Percentiles rank a stretch among this genome's conserved stretches.
These are phyloP conservation scores for Chrysogorgia sp. DNA, from an alignment of 92 coral and sea anemone species.

Conservation along the genomic window DNA sequence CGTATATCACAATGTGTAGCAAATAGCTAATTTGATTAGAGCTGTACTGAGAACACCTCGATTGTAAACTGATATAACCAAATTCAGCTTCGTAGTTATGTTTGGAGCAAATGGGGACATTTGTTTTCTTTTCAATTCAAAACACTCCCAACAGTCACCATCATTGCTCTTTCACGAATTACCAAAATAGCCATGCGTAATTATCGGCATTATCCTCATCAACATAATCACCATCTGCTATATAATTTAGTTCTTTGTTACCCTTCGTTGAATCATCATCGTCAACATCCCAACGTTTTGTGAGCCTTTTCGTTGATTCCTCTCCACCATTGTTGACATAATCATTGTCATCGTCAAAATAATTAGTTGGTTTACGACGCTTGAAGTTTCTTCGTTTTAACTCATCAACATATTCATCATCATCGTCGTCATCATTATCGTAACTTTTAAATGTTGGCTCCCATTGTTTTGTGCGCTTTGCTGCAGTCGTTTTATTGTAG, in stretches of 20 bases:
- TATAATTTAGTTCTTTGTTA: background rate
- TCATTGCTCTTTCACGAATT: background rate
- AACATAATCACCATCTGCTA: background rate
- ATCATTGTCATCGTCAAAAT: background rate
- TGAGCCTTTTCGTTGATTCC: background rate
- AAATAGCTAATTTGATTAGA: too few relatives aligned
- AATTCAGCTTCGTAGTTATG: too few relatives aligned
- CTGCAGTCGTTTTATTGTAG: background rate
- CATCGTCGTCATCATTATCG: slow-evolving; percentile 27
- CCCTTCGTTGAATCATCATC: slow-evolving; percentile 2
- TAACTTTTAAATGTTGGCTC: background rate
- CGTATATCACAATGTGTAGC: too few relatives aligned
- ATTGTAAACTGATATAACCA: too few relatives aligned
- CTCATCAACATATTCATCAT: background rate
- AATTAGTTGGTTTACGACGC: slow-evolving; percentile 6
- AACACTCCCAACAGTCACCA: background rate
- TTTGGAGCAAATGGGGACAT: too few relatives aligned
- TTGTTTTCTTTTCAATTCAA: too few relatives aligned
- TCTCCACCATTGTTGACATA: background rate
- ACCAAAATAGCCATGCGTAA: background rate
- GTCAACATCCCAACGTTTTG: slow-evolving; percentile 21
- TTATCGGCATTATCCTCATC: background rate
- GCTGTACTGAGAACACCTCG: too few relatives aligned
- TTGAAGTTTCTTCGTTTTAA: background rate
- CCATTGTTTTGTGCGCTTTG: background rate